phyloP scores from a whole-genome alignment of 1,140 invertebrate genomes.

The Drosophila equinoxialis region DNA sequence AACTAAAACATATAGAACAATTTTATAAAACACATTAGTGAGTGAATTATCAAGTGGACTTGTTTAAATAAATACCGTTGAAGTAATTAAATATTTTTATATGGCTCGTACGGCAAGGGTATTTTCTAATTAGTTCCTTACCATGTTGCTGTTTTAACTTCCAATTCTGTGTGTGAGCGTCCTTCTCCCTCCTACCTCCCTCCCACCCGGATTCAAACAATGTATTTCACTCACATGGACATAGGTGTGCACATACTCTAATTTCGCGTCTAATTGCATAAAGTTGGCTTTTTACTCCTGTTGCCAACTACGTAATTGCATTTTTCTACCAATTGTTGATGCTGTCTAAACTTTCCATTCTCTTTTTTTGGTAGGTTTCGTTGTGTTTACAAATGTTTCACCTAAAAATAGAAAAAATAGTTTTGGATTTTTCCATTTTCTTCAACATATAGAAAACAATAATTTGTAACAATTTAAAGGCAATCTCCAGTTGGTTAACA shows the following conservation, averaged over 20 bases:
- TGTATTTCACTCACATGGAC: neutral
- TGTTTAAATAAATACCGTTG: too few species aligned
- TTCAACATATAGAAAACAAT: too few species aligned
- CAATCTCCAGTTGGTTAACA: too few species aligned
- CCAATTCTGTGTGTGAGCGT: neutral
- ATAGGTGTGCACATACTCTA: constrained; percentile 8
- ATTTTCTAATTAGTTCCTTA: constrained; percentile 59
- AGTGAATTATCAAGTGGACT: too few species aligned
- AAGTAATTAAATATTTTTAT: too few species aligned
- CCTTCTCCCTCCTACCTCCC: too few species aligned
- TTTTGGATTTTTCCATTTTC: too few species aligned
- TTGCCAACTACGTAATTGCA: constrained; percentile 36
- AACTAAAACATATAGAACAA: too few species aligned
- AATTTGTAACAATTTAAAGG: too few species aligned
- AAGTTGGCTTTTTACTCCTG: constrained; percentile 14
- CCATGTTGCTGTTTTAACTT: constrained; percentile 52
- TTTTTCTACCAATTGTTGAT: constrained; percentile 19
- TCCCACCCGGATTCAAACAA: neutral
- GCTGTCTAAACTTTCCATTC: neutral
- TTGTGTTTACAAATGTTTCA: neutral
- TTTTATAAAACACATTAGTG: too few species aligned
- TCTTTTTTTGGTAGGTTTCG: neutral
- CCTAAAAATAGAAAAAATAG: too few species aligned
- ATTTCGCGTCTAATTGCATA: constrained; percentile 56
- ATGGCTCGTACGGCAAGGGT: too few species aligned